phyloP scores from a whole-genome alignment of 1,140 invertebrate genomes.

The Drosophila mauritiana region DNA sequence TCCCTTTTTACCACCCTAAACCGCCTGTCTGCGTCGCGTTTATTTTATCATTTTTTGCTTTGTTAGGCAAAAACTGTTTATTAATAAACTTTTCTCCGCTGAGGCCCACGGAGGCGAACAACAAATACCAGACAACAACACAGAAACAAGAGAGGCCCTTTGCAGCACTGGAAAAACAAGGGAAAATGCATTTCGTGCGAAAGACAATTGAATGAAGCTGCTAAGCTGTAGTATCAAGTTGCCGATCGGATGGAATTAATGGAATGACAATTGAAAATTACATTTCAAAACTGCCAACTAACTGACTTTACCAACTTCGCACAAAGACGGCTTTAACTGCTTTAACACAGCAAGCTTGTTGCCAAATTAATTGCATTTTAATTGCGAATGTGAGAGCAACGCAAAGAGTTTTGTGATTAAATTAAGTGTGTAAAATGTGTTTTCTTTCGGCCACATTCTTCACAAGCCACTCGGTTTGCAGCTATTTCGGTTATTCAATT shows the following conservation, averaged over 20 bases:
- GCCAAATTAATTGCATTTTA: conserved; percentile 71
- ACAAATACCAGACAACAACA: conserved; percentile 46
- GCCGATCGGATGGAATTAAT: conserved; percentile 47
- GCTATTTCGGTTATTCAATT: conserved; percentile 34
- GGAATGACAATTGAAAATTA: conserved; percentile 38
- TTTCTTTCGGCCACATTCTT: conserved; percentile 15
- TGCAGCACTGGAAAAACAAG: conserved; percentile 18
- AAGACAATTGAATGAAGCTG: conserved; percentile 25
- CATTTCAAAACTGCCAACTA: conserved; percentile 9
- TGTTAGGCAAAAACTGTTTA: conserved; percentile 59
- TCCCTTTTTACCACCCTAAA: not conserved
- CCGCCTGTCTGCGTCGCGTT: conserved; percentile 54
- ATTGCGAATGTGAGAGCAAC: conserved; percentile 32
- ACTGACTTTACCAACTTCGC: not conserved
- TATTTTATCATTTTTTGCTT: conserved; percentile 70
- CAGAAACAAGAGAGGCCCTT: conserved; percentile 6
- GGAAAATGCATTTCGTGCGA: conserved; percentile 34
- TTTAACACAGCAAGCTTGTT: conserved; percentile 21
- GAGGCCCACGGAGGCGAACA: conserved; percentile 37
- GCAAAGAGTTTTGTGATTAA: conserved; percentile 29
- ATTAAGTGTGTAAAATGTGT: conserved; percentile 51
- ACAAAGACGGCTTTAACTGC: conserved; percentile 39
- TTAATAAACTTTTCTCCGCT: conserved; percentile 56
- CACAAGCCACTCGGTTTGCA: conserved; percentile 20
- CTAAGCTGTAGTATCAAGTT: conserved; percentile 16